Conservation (phyloP, 2,113 vertebrate genomes). For the Dermatemys mawii region DNA sequence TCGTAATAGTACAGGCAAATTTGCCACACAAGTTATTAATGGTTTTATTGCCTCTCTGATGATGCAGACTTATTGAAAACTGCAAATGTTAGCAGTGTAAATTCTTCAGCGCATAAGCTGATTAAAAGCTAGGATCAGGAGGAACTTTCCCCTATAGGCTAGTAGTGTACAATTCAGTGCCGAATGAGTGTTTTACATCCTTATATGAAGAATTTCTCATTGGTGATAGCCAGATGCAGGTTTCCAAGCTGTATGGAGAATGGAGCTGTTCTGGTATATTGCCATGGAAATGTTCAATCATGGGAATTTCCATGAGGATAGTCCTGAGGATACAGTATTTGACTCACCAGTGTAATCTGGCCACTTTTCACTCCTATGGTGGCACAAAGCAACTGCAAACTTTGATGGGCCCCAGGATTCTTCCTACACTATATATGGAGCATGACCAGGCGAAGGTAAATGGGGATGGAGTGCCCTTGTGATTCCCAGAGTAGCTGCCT, state of each 20-base stretch:
- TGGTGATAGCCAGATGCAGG: neutral
- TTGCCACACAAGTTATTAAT: neutral
- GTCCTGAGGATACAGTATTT: neutral
- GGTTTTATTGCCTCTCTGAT: rapidly evolving
- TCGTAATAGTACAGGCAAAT: no score
- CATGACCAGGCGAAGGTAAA: neutral
- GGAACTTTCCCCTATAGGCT: neutral
- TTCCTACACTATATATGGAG: rapidly evolving
- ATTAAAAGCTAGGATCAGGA: neutral
- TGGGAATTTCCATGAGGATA: neutral
- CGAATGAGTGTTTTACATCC: neutral
- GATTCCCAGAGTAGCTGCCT: neutral
- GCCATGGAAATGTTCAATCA: neutral
- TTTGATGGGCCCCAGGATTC: neutral
- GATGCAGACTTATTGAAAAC: neutral
- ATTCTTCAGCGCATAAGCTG: neutral
- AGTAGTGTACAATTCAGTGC: neutral
- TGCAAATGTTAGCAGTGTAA: constrained; percentile 3
- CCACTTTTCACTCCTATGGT: neutral
- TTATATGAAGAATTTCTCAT: neutral
- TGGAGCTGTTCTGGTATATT: neutral
- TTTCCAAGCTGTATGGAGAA: neutral
- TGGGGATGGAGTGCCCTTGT: neutral
- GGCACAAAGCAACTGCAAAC: neutral
- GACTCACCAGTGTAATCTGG: neutral